A percentile compares a stretch with the other conserved stretches of the same genome.
Evolutionary conservation across 92 coral and sea anemone genomes (phyloP).

Genomic region (Chrysogorgia sp.): DNA sequence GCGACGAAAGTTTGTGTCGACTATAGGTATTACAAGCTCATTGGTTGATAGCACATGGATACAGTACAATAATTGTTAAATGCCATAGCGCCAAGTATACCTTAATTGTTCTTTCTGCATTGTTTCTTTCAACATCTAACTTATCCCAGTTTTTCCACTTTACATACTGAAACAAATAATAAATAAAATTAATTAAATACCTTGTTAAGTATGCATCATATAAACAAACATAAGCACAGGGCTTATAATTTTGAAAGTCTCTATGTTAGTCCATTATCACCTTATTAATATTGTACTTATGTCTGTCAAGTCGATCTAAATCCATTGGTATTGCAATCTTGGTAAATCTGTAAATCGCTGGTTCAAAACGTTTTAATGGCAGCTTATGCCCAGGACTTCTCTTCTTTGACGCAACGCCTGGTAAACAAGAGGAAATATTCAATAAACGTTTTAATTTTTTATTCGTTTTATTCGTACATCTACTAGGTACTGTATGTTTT

Average conservation of each 20-base stretch:
- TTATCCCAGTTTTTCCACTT: constrained; percentile 80
- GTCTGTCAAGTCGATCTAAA: constrained; percentile 78
- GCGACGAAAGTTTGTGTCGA: too few species aligned
- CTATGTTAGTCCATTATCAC: constrained; percentile 32
- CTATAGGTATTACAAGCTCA: too few species aligned
- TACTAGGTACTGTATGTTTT: background rate
- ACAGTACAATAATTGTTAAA: background rate
- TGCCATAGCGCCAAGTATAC: constrained; percentile 36
- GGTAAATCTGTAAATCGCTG: constrained; percentile 79
- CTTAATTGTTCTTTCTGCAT: constrained; percentile 99
- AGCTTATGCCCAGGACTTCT: constrained; percentile 58
- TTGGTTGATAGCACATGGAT: too few species aligned
- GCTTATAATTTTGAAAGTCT: background rate
- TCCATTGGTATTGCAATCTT: constrained; percentile 96
- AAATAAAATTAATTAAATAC: background rate
- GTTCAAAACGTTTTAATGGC: constrained; percentile 88
- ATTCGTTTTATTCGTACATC: background rate
- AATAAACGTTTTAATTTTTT: too few species aligned
- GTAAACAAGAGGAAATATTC: background rate
- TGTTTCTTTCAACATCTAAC: constrained; percentile 87
- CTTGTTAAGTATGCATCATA: background rate
- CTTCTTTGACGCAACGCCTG: constrained; percentile 1
- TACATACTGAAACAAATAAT: constrained; percentile 62
- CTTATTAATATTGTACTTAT: constrained; percentile 91
- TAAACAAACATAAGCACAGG: background rate